A percentile compares a stretch with the other conserved stretches of the same genome.
Conservation (phyloP, 2,888 invertebrate genomes). For the Bembecia ichneumoniformis region DNA sequence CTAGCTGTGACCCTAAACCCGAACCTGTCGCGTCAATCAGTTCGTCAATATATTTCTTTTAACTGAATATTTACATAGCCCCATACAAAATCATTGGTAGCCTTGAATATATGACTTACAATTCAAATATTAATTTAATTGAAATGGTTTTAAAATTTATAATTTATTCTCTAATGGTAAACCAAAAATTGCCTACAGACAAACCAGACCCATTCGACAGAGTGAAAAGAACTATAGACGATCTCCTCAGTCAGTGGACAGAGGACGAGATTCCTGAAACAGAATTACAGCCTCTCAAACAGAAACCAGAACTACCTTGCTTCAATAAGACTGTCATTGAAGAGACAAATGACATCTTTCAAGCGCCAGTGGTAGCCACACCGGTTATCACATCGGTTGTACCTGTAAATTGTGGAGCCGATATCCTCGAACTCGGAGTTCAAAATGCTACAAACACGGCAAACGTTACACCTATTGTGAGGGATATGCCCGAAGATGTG, state of each 20-base stretch:
- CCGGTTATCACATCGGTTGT: slow-evolving; percentile 26
- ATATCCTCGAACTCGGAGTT: slow-evolving; percentile 43
- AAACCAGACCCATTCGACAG: slow-evolving; percentile 53
- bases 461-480: neutral
- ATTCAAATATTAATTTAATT: too few species aligned
- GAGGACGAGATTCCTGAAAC: slow-evolving; percentile 57
- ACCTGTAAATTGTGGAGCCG: slow-evolving; percentile 28
- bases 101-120: too few species aligned
- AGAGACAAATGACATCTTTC: slow-evolving; percentile 49
- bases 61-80: too few species aligned
- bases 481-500: slow-evolving; percentile 25
- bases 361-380: slow-evolving; percentile 48
- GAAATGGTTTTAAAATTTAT: too few species aligned
- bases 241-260: slow-evolving; percentile 60
- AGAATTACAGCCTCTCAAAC: slow-evolving; percentile 26
- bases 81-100: too few species aligned
- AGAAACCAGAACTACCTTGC: slow-evolving; percentile 34
- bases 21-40: too few species aligned
- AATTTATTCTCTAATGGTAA: neutral
- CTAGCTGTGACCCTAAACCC: too few species aligned
- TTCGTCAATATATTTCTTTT: too few species aligned
- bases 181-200: slow-evolving; percentile 28
- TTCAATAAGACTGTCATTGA: slow-evolving; percentile 56
- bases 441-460: slow-evolving; percentile 3
- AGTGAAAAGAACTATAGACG: slow-evolving; percentile 57